These are phyloP conservation scores for Conus canariensis DNA, from an alignment of 2,888 invertebrate species.

Conservation along the genomic window DNA sequence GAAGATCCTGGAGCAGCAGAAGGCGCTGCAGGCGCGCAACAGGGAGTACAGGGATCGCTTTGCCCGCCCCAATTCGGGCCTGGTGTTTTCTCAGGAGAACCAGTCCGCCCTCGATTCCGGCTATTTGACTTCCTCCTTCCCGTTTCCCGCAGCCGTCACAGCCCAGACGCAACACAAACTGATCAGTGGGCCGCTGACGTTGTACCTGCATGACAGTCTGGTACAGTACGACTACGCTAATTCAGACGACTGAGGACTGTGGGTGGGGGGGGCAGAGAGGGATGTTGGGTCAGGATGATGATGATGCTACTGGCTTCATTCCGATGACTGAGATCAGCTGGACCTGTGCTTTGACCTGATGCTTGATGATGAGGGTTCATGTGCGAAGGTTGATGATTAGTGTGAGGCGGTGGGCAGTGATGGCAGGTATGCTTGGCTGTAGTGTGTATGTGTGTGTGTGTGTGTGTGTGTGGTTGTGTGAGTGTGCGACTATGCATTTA, in stretches of 20 bases:
- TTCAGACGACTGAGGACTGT: slow-evolving; percentile 17
- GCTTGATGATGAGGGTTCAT: neutral
- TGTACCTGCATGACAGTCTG: slow-evolving; percentile 65
- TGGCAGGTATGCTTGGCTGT: no score
- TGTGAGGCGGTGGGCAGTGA: no score
- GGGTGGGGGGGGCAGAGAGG: neutral
- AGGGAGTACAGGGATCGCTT: neutral
- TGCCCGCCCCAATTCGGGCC: slow-evolving; percentile 64
- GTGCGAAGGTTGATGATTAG: neutral
- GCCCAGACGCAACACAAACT: slow-evolving; percentile 59
- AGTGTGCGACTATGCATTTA: neutral
- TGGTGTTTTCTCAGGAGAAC: slow-evolving; percentile 64
- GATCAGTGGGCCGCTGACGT: slow-evolving; percentile 60
- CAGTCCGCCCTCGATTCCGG: slow-evolving; percentile 61
- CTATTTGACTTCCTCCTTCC: slow-evolving; percentile 71
- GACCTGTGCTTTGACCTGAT: neutral
- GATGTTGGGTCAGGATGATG: neutral
- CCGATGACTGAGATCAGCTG: neutral
- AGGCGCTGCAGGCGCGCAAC: neutral
- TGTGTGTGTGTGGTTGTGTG: neutral
- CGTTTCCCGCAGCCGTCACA: slow-evolving; percentile 64
- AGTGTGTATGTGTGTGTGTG: neutral
- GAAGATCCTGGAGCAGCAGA: slow-evolving; percentile 53
- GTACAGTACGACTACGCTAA: slow-evolving; percentile 62
- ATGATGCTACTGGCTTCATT: neutral